Evolutionary conservation across 2,888 invertebrate genomes (phyloP).

Genomic region (Yponomeuta sedellus): DNA sequence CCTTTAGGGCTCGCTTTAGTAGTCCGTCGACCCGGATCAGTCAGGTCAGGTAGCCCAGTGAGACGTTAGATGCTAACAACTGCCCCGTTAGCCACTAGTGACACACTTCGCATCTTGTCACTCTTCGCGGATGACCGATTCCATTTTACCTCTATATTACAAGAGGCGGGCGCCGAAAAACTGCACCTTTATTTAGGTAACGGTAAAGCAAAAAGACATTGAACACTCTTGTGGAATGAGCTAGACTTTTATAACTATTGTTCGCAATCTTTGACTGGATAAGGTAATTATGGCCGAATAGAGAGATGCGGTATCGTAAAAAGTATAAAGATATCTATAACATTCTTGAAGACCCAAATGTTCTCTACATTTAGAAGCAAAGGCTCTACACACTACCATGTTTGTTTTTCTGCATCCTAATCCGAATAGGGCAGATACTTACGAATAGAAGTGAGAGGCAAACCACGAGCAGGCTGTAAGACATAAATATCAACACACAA

Average conservation of each 20-base stretch:
- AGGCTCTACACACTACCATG: neutral
- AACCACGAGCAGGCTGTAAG: neutral
- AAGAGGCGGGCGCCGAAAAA: neutral
- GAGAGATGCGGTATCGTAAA: neutral
- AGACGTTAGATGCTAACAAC: neutral
- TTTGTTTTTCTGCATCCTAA: neutral
- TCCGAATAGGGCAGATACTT: neutral
- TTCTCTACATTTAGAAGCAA: neutral
- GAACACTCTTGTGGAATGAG: neutral
- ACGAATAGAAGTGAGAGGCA: constrained; percentile 11
- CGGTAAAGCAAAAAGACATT: neutral
- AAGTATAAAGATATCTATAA: no score
- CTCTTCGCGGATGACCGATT: neutral
- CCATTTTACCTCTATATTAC: neutral
- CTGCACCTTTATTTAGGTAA: constrained; percentile 1
- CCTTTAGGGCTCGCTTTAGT: neutral
- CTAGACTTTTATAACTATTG: neutral
- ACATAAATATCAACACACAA: constrained; percentile 3
- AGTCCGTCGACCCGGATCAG: neutral
- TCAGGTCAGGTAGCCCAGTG: neutral
- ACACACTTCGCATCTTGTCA: neutral
- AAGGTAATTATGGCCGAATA: neutral
- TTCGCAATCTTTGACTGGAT: neutral
- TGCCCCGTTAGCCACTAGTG: neutral
- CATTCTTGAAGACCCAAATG: neutral